phyloP scores from a whole-genome alignment of 2,888 invertebrate genomes.

The Troides oblongomaculatus region DNA sequence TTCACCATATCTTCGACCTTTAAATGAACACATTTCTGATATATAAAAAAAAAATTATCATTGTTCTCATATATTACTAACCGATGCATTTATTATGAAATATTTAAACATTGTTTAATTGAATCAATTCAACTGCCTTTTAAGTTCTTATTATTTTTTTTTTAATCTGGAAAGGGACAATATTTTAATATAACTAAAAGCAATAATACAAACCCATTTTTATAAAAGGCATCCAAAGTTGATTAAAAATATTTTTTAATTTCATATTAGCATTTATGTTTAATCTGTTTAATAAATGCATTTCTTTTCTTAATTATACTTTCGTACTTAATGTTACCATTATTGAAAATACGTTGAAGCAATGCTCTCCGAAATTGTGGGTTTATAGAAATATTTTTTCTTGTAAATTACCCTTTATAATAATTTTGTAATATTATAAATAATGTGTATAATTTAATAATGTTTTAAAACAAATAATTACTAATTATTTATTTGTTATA shows the following conservation, averaged over 20 bases:
- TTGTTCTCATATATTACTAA: neutral
- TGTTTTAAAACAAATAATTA: slow-evolving; percentile 52
- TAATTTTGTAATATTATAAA: slow-evolving; percentile 52
- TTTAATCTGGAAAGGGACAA: no score
- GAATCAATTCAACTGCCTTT: no score
- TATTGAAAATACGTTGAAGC: slow-evolving; percentile 27
- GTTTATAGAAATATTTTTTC: slow-evolving; percentile 38
- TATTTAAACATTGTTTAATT: no score
- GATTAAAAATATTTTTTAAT: neutral
- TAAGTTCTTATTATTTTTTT: no score
- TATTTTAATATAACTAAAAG: no score
- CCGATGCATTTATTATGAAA: neutral
- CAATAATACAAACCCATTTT: no score
- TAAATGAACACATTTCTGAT: neutral
- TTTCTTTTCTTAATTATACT: neutral
- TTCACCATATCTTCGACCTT: slow-evolving; percentile 15
- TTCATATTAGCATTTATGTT: neutral
- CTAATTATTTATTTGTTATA: slow-evolving; percentile 61
- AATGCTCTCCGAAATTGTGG: neutral
- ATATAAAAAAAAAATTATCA: neutral
- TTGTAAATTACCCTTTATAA: slow-evolving; percentile 52
- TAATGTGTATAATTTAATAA: slow-evolving; percentile 58
- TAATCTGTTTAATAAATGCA: neutral
- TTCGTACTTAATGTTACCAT: slow-evolving; percentile 4
- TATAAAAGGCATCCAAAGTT: no score